Evolutionary conservation across 1,140 invertebrate genomes (phyloP).

Genomic region (Brachionus sp.): DNA sequence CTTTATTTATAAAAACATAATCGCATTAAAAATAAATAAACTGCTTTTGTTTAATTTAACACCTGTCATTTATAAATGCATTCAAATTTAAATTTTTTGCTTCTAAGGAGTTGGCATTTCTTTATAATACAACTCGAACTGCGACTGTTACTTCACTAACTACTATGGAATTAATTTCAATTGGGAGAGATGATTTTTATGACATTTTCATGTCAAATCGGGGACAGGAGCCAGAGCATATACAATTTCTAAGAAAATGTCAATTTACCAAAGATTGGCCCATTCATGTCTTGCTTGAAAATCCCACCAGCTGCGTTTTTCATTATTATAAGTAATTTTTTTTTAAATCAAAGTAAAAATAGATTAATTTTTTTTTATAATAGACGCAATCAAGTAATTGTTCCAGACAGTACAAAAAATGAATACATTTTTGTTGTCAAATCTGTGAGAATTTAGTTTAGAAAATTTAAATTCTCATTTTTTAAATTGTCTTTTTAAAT

Average conservation of each 20-base stretch:
- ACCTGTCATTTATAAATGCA: not conserved
- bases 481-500: not conserved
- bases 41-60: slow-evolving; percentile 12
- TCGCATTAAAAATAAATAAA: slow-evolving; percentile 8
- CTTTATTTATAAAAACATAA: slow-evolving; percentile 26
- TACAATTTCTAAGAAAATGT: slow-evolving; percentile 26
- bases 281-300: not conserved
- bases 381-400: slow-evolving; percentile 36
- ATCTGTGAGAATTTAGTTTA: not conserved
- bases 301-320: slow-evolving; percentile 40
- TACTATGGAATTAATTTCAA: slow-evolving; percentile 54
- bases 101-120: slow-evolving; percentile 55
- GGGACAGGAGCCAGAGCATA: slow-evolving; percentile 38
- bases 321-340: slow-evolving; percentile 36
- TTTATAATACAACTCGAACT: slow-evolving; percentile 54
- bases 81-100: not conserved
- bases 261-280: slow-evolving; percentile 22
- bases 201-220: slow-evolving; percentile 55
- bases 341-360: not conserved
- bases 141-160: slow-evolving; percentile 57
- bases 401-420: not conserved
- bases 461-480: not conserved
- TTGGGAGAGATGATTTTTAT: slow-evolving; percentile 58
- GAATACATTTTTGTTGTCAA: slow-evolving; percentile 26
- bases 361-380: not conserved